Evolutionary conservation across 2,113 vertebrate species (phyloP).

Genomic region (Fulmarus glacialis): DNA sequence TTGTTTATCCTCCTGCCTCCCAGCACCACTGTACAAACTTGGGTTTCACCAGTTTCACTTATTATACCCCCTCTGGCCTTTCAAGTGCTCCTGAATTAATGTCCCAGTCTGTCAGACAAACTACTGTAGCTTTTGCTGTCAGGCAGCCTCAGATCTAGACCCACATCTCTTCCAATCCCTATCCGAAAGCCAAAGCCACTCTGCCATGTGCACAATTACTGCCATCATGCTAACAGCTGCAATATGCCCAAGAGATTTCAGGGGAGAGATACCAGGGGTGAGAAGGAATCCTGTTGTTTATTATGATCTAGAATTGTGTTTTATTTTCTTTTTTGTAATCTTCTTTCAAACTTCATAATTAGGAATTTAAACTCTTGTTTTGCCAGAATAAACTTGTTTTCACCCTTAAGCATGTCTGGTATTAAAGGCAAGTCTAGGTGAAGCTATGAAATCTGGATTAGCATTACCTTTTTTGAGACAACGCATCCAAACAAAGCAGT

Average conservation of each 20-base stretch:
- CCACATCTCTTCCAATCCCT: not conserved
- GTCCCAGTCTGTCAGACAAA: not conserved
- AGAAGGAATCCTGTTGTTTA: not conserved
- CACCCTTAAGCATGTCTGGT: slow-evolving; percentile 30
- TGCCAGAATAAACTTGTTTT: slow-evolving; percentile 49
- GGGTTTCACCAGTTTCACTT: not conserved
- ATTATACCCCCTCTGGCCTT: not conserved
- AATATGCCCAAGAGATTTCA: not conserved
- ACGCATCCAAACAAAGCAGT: not conserved
- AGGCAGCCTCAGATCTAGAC: not conserved
- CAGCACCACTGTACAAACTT: not conserved
- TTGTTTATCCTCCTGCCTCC: not conserved
- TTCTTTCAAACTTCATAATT: not conserved
- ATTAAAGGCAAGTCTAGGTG: slow-evolving; percentile 35
- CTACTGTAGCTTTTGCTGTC: not conserved
- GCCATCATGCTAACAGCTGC: not conserved
- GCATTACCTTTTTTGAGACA: not conserved
- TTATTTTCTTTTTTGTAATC: not conserved
- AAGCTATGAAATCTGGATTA: not conserved
- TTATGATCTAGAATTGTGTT: not conserved
- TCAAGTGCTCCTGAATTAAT: fast-evolving
- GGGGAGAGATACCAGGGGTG: not conserved
- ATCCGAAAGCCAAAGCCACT: not conserved
- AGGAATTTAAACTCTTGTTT: slow-evolving; percentile 27
- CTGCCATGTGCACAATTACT: not conserved